Percentiles rank a stretch among this genome's conserved stretches.
Evolutionary conservation across 2,888 invertebrate species (phyloP).

Genomic region (Hirtodrosophila histrioides): DNA sequence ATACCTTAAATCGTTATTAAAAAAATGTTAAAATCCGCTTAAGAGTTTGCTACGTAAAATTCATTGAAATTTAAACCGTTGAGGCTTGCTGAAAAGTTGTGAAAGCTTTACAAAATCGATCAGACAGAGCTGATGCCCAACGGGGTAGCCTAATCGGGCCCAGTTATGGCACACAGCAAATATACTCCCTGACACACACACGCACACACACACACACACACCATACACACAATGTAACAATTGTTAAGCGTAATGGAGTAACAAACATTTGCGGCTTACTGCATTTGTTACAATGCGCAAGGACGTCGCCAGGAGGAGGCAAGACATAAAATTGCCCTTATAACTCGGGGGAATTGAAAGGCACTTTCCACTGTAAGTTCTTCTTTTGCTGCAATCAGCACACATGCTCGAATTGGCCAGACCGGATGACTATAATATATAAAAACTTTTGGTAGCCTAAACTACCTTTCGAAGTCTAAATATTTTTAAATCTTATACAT

Average conservation of each 20-base stretch:
- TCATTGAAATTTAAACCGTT: conserved; percentile 16
- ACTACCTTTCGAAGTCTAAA: too few relatives aligned
- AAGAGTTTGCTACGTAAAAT: conserved; percentile 13
- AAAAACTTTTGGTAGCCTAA: too few relatives aligned
- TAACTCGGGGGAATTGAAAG: too few relatives aligned
- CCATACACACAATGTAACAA: conserved; percentile 20
- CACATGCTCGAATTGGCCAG: too few relatives aligned
- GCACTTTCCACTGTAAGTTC: too few relatives aligned
- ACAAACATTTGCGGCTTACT: conserved; percentile 77
- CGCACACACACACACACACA: conserved; percentile 1
- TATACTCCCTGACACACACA: conserved; percentile 14
- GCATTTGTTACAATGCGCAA: conserved; percentile 39
- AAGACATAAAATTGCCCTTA: too few relatives aligned
- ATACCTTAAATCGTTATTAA: conserved; percentile 5
- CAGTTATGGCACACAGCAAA: conserved; percentile 24
- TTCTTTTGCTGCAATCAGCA: too few relatives aligned
- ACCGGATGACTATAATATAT: too few relatives aligned
- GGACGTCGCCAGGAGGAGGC: too few relatives aligned
- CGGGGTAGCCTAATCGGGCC: conserved; percentile 25
- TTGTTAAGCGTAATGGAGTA: conserved; percentile 62
- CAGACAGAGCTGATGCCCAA: conserved; percentile 25
- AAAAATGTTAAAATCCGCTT: conserved; percentile 11
- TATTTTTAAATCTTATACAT: too few relatives aligned
- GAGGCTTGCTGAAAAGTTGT: conserved; percentile 19
- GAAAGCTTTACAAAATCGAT: conserved; percentile 17